phyloP scores from a whole-genome alignment of 2,888 invertebrate genomes.

The Tachina lurida region DNA sequence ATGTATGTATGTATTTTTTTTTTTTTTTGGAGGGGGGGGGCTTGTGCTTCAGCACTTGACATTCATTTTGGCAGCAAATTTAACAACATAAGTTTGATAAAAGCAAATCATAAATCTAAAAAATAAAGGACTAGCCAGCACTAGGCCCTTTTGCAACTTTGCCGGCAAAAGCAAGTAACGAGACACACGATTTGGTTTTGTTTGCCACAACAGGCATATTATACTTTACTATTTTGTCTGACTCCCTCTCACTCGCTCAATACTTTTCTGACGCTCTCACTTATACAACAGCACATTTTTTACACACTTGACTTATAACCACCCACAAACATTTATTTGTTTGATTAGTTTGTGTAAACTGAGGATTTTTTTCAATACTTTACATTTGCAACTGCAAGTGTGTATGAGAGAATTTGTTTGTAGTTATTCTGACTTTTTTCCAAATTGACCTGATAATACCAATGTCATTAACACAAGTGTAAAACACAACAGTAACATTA shows the following conservation, averaged over 20 bases:
- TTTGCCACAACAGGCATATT: constrained; percentile 12
- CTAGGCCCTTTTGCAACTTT: not conserved
- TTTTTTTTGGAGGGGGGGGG: not conserved
- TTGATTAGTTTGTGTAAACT: constrained; percentile 10
- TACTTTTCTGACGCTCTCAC: too few species aligned
- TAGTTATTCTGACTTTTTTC: not conserved
- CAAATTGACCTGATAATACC: constrained; percentile 62
- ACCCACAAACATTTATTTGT: not conserved
- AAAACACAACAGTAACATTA: constrained; percentile 57
- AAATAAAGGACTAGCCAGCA: not conserved
- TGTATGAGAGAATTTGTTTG: not conserved
- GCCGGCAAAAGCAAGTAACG: too few species aligned
- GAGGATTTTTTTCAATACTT: constrained; percentile 13
- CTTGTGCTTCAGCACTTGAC: not conserved
- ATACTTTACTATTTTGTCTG: not conserved
- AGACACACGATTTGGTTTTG: constrained; percentile 40
- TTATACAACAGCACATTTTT: not conserved
- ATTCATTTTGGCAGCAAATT: constrained; percentile 22
- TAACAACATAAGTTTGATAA: constrained; percentile 8
- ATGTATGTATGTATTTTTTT: not conserved
- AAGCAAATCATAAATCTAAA: not conserved
- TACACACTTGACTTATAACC: not conserved
- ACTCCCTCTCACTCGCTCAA: not conserved
- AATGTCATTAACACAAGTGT: constrained; percentile 56
- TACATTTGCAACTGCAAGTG: not conserved